Base-by-base conservation (phyloP, 2,113 vertebrate genomes). In the Eclectus roratus region DNA sequence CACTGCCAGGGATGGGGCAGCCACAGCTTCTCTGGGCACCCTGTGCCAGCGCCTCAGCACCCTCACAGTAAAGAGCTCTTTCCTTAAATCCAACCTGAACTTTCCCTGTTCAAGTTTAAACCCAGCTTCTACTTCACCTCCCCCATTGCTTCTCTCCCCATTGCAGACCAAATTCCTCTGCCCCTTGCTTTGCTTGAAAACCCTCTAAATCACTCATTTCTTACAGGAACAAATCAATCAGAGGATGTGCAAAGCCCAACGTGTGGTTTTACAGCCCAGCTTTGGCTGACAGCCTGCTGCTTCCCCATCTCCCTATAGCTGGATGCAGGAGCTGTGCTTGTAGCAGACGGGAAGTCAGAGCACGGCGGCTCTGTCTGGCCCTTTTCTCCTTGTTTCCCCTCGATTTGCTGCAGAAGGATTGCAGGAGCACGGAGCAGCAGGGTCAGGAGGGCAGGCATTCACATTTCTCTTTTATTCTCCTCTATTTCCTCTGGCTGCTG, bases 321-420 rank as follows among this genome's bases (percentile, higher is more conserved):
- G 3, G 35, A 20, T 6, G 17, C 49, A 2, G n/a, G 69, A 53
- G 50, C 52, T 29, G 9, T 25, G 64, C 64, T 73, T 0, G 0
- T 1, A 37, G 66, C 37, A 39, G 50, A 66, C 14, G 43, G 60
- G 31, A 84, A 85, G 46, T 6, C 10, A 1, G 49, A 72, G 56
- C 46, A 21, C 0, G 3, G 21, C 0, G 1, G 65, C n/a, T 93
- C 60, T 3, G 1, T 16, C 41, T 20, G 1, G 10, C 9, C 2
- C 1, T 29, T 79, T 96, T 20, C 29, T 64, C 25, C 73, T 35
- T 3, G 0, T 76, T 95, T 69, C 47, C 29, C 73, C 16, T 89
- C 1, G 0, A 28, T 88, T 93, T 91, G 13, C 37, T 25, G 74
- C 81, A 56, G 81, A 93, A 71, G 52, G 17, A 9, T 15, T 13